phyloP scores from a whole-genome alignment of 2,113 vertebrate genomes.

The Choloepus hoffmanni region DNA sequence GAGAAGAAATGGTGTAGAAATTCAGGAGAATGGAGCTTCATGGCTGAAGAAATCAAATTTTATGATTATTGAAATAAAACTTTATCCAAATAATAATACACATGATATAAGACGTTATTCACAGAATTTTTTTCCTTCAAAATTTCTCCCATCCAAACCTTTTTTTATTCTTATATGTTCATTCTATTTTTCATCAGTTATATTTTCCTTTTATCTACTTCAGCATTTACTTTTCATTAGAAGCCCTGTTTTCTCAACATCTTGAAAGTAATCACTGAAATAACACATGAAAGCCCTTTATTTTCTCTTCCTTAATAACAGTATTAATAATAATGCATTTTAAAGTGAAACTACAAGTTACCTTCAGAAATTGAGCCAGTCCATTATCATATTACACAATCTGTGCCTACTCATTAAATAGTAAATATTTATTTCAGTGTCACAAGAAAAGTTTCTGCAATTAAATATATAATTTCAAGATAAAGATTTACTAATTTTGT shows the following conservation, averaged over 20 bases:
- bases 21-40: not conserved
- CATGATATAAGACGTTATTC: not conserved
- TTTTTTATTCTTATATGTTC: not conserved
- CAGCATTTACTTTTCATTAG: not conserved
- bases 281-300: not conserved
- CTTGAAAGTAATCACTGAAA: not conserved
- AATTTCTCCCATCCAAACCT: not conserved
- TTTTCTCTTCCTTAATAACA: not conserved
- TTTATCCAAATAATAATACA: not conserved
- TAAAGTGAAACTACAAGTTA: not conserved
- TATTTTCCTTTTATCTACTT: not conserved
- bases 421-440: not conserved
- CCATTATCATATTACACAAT: not conserved
- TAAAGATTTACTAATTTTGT: not conserved
- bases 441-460: not conserved
- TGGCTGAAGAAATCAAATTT: not conserved
- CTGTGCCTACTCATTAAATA: not conserved
- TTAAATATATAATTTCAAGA: not conserved
- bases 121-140: not conserved
- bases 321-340: not conserved
- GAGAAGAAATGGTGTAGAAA: not conserved
- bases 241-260: not conserved
- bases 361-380: not conserved
- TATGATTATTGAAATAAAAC: not conserved
- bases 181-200: not conserved